A percentile compares a stretch with the other conserved stretches of the same genome.
Evolutionary conservation across 1,140 invertebrate species (phyloP).

Genomic region (Drosophila miranda): DNA sequence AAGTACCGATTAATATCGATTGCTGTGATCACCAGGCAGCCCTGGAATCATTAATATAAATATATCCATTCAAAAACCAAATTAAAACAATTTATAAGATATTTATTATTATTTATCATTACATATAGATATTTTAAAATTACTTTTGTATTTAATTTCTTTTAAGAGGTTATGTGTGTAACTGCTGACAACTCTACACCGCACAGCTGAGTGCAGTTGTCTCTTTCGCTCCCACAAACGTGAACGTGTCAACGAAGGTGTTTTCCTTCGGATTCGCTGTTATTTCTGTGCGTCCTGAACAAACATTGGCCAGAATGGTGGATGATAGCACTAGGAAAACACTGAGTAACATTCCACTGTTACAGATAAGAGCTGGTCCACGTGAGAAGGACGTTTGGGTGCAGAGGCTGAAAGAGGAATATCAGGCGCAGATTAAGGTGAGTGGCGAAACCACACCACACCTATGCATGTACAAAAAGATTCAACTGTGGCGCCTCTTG

Average conservation of each 20-base stretch:
- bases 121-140: too few species aligned
- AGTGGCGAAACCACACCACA: conserved; percentile 14
- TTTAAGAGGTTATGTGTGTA: too few species aligned
- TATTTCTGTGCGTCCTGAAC: background rate
- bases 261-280: conserved; percentile 30
- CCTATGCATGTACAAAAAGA: background rate
- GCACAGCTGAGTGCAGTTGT: conserved; percentile 36
- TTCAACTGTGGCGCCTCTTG: conserved; percentile 50
- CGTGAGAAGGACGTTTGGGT: conserved; percentile 98
- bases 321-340: conserved; percentile 95
- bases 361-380: conserved; percentile 98
- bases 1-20: conserved; percentile 29
- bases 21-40: too few species aligned
- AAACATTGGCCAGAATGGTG: conserved; percentile 86
- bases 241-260: conserved; percentile 20
- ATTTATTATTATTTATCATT: too few species aligned
- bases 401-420: conserved; percentile 98
- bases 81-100: background rate
- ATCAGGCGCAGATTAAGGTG: conserved; percentile 96
- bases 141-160: too few species aligned
- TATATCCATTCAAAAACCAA: background rate
- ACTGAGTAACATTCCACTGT: conserved; percentile 94
- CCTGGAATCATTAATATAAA: background rate
- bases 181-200: background rate
- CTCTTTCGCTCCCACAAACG: conserved; percentile 30